Evolutionary conservation across 1,140 invertebrate species (phyloP).

Genomic region (Branchinecta lynchi): DNA sequence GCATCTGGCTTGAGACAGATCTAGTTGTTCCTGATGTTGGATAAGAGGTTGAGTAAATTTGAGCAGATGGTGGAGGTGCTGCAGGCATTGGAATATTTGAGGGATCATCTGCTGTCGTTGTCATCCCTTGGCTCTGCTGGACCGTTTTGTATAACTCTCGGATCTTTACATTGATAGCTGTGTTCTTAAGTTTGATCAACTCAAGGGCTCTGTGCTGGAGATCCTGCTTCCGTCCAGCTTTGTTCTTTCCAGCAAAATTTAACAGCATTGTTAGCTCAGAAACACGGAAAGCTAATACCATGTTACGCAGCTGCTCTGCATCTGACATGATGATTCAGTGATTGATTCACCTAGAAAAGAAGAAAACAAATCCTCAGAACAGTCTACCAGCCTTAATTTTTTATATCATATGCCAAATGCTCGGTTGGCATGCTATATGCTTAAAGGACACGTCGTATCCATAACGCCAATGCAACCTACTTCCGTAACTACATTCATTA

Average conservation of each 20-base stretch:
- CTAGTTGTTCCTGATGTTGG: slow-evolving; percentile 18
- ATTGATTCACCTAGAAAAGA: too few relatives aligned
- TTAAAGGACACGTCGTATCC: too few relatives aligned
- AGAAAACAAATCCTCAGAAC: too few relatives aligned
- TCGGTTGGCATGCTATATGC: too few relatives aligned
- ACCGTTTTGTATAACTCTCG: slow-evolving; percentile 59
- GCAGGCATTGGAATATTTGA: not conserved
- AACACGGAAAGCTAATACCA: slow-evolving; percentile 66
- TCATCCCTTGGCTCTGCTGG: slow-evolving; percentile 38
- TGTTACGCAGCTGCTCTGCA: slow-evolving; percentile 33
- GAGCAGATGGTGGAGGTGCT: not conserved
- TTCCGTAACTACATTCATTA: too few relatives aligned
- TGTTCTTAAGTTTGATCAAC: slow-evolving; percentile 51
- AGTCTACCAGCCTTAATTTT: too few relatives aligned
- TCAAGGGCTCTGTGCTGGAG: slow-evolving; percentile 60
- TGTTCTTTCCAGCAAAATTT: slow-evolving; percentile 65
- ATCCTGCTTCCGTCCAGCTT: slow-evolving; percentile 70
- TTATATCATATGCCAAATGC: too few relatives aligned
- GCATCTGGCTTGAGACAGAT: not conserved
- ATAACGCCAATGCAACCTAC: too few relatives aligned
- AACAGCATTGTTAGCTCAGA: slow-evolving; percentile 69
- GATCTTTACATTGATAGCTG: slow-evolving; percentile 58
- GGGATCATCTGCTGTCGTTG: too few relatives aligned
- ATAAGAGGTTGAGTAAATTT: not conserved
- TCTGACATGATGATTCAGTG: not conserved